Evolutionary conservation across 2,113 vertebrate species (phyloP), one percentile per base, ranked within the genome.

Genomic region (Sinocyclocheilus maitianheensis): DNA sequence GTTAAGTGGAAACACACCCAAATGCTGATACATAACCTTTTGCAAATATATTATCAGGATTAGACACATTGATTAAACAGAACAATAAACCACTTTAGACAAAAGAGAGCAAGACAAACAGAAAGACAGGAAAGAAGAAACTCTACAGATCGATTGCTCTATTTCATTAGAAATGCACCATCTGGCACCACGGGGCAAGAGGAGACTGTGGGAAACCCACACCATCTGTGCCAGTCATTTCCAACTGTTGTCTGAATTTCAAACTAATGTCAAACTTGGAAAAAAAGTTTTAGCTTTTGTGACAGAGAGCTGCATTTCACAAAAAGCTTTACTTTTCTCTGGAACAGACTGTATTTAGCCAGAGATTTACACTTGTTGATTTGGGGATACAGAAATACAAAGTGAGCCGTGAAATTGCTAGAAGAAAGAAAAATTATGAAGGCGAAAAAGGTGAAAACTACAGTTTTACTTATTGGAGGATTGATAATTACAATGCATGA

Each of bases 201-300:
- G 77, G 24, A 72, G 55, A 76, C 71, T 60, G 80, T 82, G 79
- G 79, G 74, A 77, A 88, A 86, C 83, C 72, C 75, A 67, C 76
- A 82, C 77, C 86, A 83, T 85, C 74, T 87, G 83, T 84, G 76
- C 30, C 62, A 65, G 67, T 75, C 69, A 84, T 69, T 71, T 63
- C 58, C 74, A 85, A 77, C 80, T 83, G 75, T 83, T 86, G 67
- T 58, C 65, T 63, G 65, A 71, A 26, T 75, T 84, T 67, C 62
- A 71, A 65, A 82, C 46, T 46, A 69, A 84, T 75, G 63, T 86
- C 53, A 74, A 74, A 86, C 51, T 60, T 34, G 34, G 30, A 34
- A 6, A 12, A 71, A 85, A 24, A 48, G 26, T 71, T 46, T 14
- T 30, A 16, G 1, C 58, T 84, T 65, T 74, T 83, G 11, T 43